phyloP scores from a whole-genome alignment of 2,888 invertebrate species.

The Hermodice carunculata region DNA sequence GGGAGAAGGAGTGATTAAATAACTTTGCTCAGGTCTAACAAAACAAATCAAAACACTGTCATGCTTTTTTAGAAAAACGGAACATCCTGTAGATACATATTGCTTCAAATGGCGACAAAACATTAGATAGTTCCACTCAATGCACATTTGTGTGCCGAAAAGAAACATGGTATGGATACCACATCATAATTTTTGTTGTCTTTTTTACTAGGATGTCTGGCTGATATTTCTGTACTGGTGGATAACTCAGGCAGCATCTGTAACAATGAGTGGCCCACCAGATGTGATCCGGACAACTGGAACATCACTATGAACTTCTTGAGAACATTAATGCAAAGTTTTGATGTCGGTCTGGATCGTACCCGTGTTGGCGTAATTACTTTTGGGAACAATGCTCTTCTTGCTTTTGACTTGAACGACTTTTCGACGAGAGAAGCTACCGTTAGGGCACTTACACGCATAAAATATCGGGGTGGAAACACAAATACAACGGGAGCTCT shows the following conservation, averaged over 20 bases:
- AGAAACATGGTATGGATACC: no score
- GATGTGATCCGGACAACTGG: conserved; percentile 35
- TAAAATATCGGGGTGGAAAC: conserved; percentile 15
- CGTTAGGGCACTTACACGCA: conserved; percentile 5
- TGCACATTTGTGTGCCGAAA: no score
- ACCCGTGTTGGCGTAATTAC: conserved; percentile 18
- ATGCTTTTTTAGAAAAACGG: no score
- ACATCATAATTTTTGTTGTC: no score
- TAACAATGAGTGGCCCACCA: not conserved
- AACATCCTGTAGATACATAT: no score
- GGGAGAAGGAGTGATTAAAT: no score
- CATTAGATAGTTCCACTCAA: no score
- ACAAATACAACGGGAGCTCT: conserved; percentile 19
- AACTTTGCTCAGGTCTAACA: no score
- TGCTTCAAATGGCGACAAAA: no score
- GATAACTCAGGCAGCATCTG: conserved; percentile 17
- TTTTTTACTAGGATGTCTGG: conserved; percentile 14
- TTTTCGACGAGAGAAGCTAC: conserved; percentile 3
- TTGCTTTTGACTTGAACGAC: no score
- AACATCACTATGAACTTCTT: conserved; percentile 21
- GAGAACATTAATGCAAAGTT: not conserved
- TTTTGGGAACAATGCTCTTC: conserved; percentile 11
- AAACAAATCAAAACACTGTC: no score
- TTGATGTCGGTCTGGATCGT: conserved; percentile 1
- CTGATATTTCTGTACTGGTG: conserved; percentile 16